Base-by-base conservation (phyloP, 2,888 invertebrate genomes). In the Drosophila kanekoi region DNA sequence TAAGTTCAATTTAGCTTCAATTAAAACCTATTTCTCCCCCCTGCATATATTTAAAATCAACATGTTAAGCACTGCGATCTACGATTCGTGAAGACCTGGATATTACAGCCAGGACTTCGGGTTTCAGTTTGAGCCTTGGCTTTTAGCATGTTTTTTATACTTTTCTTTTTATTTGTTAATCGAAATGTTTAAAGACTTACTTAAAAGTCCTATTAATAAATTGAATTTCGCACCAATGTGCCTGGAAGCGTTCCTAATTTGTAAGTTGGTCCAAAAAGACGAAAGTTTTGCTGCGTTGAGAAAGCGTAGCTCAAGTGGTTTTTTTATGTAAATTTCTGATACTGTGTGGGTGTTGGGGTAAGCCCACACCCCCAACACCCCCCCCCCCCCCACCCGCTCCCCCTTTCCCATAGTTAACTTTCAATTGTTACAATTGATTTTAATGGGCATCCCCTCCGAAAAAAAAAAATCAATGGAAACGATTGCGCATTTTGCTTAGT, bases 361-460 rank as follows among this genome's bases (percentile, higher is more conserved):
- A 41, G 9, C 8, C 13, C 38, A 14, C 23, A 8, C 8, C 28
- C 28, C 8, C 1, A n/a, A n/a, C n/a, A n/a, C 8, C 28, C 8
- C 2, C n/a, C 33, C 14, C 11, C 18, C 28, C 2, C 8, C 2
- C n/a, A 28, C 14, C 11, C 18, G 20, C 2, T 43, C n/a, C 14
- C 13, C 11, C 18, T 37, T 13, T 13, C 4, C 35, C 48, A 62
- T 9, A 53, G 52, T 59, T 71, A 60, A 81, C 66, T 71, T 85
- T 81, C 89, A 89, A 89, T 83, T 83, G 89, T 72, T 60, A 77
- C 87, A 83, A 83, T 83, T 83, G 81, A 80, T 71, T 67, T 63
- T 62, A 62, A 79, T 74, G 70, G 54, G 18, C 41, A 49, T 35
- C 32, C 53, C 54, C 28, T 8, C 23, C 1, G 6, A 23, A 23